Evolutionary conservation across 2,888 invertebrate genomes (phyloP).

Genomic region (Xanthorhoe designata): DNA sequence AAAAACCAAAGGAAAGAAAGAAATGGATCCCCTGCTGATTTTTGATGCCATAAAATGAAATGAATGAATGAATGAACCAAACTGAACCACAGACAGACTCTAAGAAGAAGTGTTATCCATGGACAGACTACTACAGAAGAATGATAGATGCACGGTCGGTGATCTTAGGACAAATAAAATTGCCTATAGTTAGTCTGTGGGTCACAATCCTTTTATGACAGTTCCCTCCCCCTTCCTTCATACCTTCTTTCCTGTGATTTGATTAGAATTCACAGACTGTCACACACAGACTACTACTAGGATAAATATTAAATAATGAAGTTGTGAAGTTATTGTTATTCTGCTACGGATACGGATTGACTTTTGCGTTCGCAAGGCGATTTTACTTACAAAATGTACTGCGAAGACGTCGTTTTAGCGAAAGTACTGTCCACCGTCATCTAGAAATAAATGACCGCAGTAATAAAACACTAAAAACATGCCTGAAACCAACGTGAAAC

Average conservation of each 20-base stretch:
- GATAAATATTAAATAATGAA: too few species aligned
- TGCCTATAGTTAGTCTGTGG: too few species aligned
- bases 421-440: neutral
- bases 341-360: neutral
- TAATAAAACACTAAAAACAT: constrained; percentile 57
- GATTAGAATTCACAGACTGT: too few species aligned
- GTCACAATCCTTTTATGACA: too few species aligned
- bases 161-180: too few species aligned
- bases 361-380: neutral
- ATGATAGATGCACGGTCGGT: too few species aligned
- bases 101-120: too few species aligned
- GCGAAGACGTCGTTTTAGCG: neutral
- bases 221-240: too few species aligned
- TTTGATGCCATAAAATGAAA: neutral
- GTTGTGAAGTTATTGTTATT: neutral
- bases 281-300: too few species aligned
- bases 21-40: constrained; percentile 4
- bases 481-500: constrained; percentile 58
- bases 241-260: too few species aligned
- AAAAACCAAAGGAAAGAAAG: neutral
- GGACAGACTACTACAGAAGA: too few species aligned
- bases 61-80: neutral
- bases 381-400: neutral
- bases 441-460: constrained; percentile 33
- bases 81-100: too few species aligned